Evolutionary conservation across 2,888 invertebrate species (phyloP).

Genomic region (Margaritifera margaritifera): DNA sequence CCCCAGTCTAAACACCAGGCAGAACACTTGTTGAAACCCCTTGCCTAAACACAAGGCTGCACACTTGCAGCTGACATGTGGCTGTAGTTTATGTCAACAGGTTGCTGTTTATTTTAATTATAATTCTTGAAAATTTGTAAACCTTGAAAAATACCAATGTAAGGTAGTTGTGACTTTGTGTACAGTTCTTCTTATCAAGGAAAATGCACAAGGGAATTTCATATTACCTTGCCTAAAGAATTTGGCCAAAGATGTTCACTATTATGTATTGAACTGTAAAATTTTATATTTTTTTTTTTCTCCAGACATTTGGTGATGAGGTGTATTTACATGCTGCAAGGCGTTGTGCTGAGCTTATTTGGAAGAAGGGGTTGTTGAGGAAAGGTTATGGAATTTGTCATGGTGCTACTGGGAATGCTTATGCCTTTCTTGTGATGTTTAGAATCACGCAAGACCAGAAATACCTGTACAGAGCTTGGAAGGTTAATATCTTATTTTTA

Average conservation of each 20-base stretch:
- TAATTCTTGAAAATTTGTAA: too few species aligned
- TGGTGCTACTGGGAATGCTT: constrained; percentile 90
- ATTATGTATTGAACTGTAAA: neutral
- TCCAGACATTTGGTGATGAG: constrained; percentile 80
- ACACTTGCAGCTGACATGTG: too few species aligned
- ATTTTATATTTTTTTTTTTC: constrained; percentile 1
- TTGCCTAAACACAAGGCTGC: too few species aligned
- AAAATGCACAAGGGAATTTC: too few species aligned
- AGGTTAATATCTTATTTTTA: constrained; percentile 57
- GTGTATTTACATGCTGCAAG: constrained; percentile 82
- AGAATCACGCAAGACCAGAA: constrained; percentile 83
- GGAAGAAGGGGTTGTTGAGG: constrained; percentile 85
- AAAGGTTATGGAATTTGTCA: constrained; percentile 93
- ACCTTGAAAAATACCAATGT: too few species aligned
- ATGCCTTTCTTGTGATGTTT: constrained; percentile 85
- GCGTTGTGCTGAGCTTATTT: constrained; percentile 84
- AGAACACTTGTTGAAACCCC: too few species aligned
- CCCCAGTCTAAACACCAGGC: too few species aligned
- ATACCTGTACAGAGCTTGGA: constrained; percentile 82
- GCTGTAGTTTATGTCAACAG: too few species aligned
- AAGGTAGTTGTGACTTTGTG: too few species aligned
- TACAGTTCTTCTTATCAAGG: too few species aligned
- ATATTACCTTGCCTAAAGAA: too few species aligned
- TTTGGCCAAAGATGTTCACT: neutral
- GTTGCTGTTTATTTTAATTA: too few species aligned